Percentiles rank a stretch among this genome's conserved stretches.
Evolutionary conservation across 2,797 vertebrate genomes (phyloP).

Genomic region (Phaenicophaeus curvirostris): DNA sequence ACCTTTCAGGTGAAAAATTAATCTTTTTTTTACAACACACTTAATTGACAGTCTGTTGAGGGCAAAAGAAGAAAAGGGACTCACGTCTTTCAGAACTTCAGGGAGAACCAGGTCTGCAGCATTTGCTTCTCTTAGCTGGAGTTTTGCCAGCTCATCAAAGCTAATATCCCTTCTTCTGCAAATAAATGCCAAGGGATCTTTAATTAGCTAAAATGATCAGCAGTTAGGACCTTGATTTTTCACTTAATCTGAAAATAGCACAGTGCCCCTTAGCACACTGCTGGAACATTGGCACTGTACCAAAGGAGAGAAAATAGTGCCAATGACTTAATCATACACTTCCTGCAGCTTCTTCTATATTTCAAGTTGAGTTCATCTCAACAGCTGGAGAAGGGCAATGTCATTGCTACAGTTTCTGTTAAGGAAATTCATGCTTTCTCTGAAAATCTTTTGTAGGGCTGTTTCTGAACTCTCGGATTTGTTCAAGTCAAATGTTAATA

Average conservation of each 20-base stretch:
- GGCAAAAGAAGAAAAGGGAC: neutral
- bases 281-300: neutral
- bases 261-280: conserved; percentile 18
- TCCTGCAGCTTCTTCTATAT: neutral
- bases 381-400: conserved; percentile 32
- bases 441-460: neutral
- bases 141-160: neutral
- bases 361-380: conserved; percentile 34
- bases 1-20: neutral
- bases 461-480: conserved; percentile 8
- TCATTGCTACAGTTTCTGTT: neutral
- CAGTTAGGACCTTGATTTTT: conserved; percentile 56
- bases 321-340: conserved; percentile 47
- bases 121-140: conserved; percentile 5
- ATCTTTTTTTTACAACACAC: neutral
- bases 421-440: conserved; percentile 15
- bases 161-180: conserved; percentile 21
- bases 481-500: neutral
- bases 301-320: neutral
- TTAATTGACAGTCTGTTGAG: neutral
- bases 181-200: conserved; percentile 46
- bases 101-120: neutral
- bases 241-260: conserved; percentile 62
- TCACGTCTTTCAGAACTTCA: neutral
- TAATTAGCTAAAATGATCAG: conserved; percentile 50